A percentile compares a stretch with the other conserved stretches of the same genome.
phyloP scores from a whole-genome alignment of 1,140 invertebrate species.

The Pseudoatta argentina region DNA sequence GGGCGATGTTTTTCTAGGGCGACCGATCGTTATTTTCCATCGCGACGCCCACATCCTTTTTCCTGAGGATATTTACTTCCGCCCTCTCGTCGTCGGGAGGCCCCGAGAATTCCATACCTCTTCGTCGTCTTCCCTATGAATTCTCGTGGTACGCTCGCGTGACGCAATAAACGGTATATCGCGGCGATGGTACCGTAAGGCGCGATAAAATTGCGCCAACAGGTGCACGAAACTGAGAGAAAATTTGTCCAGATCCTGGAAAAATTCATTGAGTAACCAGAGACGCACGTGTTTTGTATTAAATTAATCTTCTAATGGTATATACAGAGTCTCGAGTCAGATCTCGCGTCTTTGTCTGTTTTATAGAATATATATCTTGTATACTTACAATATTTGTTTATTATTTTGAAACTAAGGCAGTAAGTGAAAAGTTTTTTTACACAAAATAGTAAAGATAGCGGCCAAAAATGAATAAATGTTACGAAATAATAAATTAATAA shows the following conservation, averaged over 20 bases:
- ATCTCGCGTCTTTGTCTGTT: too few species aligned
- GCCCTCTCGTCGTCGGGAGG: slow-evolving; percentile 20
- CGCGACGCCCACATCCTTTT: slow-evolving; percentile 30
- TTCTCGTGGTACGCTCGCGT: slow-evolving; percentile 56
- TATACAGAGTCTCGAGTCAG: too few species aligned
- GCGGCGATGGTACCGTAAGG: slow-evolving; percentile 13
- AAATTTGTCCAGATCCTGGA: background rate
- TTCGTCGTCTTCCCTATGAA: slow-evolving; percentile 60
- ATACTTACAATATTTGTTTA: too few species aligned
- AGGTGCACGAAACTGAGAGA: background rate
- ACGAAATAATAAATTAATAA: too few species aligned
- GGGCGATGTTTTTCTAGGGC: slow-evolving; percentile 66
- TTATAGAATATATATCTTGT: too few species aligned
- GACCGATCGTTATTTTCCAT: slow-evolving; percentile 73
- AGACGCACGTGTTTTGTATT: background rate
- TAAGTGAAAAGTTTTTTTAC: too few species aligned
- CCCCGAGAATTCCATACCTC: slow-evolving; percentile 69
- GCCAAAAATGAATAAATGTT: too few species aligned
- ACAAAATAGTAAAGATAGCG: too few species aligned
- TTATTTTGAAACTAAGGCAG: too few species aligned
- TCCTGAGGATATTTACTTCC: slow-evolving; percentile 71
- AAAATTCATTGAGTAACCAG: background rate
- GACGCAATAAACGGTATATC: slow-evolving; percentile 67
- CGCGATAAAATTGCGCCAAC: slow-evolving; percentile 40
- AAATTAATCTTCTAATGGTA: background rate